phyloP scores from a whole-genome alignment of 1,140 invertebrate species.

The Pachyrhynchus sulphureomaculatus region DNA sequence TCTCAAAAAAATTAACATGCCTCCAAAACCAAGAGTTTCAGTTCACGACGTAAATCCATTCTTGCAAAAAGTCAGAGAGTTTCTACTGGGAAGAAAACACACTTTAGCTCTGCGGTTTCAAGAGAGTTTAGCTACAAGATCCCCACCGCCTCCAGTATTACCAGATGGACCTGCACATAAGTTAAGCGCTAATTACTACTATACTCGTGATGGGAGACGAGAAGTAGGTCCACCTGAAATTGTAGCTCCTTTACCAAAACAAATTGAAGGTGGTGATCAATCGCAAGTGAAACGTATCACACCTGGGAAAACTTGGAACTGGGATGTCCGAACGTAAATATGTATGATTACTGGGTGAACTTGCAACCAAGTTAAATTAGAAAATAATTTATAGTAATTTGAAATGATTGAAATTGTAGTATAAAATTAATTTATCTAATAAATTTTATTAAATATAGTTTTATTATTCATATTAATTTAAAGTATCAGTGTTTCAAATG shows the following conservation, averaged over 20 bases:
- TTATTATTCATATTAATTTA: no score
- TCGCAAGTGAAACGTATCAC: slow-evolving; percentile 47
- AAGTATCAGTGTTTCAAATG: no score
- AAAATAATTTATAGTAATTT: no score
- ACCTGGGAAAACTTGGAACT: slow-evolving; percentile 57
- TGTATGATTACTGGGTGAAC: no score
- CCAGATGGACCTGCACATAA: slow-evolving; percentile 72
- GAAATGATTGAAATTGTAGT: no score
- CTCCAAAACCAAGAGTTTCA: slow-evolving; percentile 31
- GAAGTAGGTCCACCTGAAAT: slow-evolving; percentile 69
- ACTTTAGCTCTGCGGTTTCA: slow-evolving; percentile 65
- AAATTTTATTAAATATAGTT: no score
- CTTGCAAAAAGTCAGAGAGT: slow-evolving; percentile 59
- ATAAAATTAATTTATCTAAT: no score
- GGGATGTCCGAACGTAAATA: no score
- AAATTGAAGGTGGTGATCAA: slow-evolving; percentile 31
- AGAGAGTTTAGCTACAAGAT: slow-evolving; percentile 63
- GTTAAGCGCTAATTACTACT: slow-evolving; percentile 77
- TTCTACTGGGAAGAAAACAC: slow-evolving; percentile 63
- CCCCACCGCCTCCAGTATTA: slow-evolving; percentile 72
- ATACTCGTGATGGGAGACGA: slow-evolving; percentile 70
- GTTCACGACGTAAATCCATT: slow-evolving; percentile 61
- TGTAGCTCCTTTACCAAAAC: slow-evolving; percentile 49
- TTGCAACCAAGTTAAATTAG: no score
- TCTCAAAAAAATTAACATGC: slow-evolving; percentile 17